phyloP scores from a whole-genome alignment of 2,113 vertebrate genomes.

The Ictalurus furcatus region DNA sequence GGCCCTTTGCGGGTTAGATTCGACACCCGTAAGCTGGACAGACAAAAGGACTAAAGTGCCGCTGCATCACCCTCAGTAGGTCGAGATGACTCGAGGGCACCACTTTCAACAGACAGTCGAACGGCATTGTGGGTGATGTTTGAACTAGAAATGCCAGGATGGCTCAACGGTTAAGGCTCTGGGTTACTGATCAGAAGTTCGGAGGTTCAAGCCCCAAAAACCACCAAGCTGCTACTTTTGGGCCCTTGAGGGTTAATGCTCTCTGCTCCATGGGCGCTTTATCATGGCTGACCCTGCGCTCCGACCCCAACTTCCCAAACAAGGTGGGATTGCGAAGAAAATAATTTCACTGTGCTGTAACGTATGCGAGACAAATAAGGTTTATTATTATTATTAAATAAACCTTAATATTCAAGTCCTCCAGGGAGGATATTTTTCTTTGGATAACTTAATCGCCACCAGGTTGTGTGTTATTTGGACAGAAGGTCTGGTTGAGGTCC shows the following conservation, averaged over 20 bases:
- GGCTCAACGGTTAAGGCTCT: not conserved
- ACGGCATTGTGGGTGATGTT: not conserved
- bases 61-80: not conserved
- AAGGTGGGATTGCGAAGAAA: no score
- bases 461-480: not conserved
- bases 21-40: not conserved
- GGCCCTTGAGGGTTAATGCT: no score
- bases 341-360: no score
- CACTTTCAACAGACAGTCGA: not conserved
- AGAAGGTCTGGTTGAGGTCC: constrained; percentile 24
- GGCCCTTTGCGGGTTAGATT: no score
- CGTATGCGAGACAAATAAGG: no score
- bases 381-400: not conserved
- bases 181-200: no score
- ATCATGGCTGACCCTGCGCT: no score
- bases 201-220: no score
- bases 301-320: no score
- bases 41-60: not conserved
- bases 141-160: not conserved
- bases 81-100: not conserved
- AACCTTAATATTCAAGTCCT: not conserved
- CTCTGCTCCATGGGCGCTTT: no score
- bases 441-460: not conserved
- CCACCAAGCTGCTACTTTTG: no score
- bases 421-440: not conserved